phyloP scores from a whole-genome alignment of 2,797 vertebrate genomes.

The Oryzias sinensis region DNA sequence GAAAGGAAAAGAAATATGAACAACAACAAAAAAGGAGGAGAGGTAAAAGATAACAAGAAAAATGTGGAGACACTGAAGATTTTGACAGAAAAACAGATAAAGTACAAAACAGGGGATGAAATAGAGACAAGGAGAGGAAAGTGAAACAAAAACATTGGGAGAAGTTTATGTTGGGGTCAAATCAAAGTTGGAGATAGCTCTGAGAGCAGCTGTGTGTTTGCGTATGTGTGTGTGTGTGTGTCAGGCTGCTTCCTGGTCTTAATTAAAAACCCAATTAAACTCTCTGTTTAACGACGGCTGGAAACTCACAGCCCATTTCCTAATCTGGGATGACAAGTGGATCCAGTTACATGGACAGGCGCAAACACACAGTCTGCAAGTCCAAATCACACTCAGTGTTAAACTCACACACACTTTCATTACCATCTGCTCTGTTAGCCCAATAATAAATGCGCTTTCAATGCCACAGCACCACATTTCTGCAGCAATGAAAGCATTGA shows the following conservation, averaged over 20 bases:
- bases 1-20: neutral
- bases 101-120: neutral
- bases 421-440: conserved; percentile 22
- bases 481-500: conserved; percentile 27
- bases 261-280: conserved; percentile 66
- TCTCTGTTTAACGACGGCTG: conserved; percentile 41
- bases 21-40: neutral
- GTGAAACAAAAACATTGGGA: conserved; percentile 22
- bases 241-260: conserved; percentile 52
- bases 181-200: conserved; percentile 5
- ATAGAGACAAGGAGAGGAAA: neutral
- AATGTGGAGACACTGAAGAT: neutral
- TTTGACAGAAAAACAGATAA: neutral
- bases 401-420: conserved; percentile 17
- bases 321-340: conserved; percentile 27
- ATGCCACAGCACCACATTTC: conserved; percentile 31
- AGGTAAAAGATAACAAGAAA: neutral
- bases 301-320: conserved; percentile 62
- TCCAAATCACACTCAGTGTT: conserved; percentile 17
- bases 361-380: conserved; percentile 14
- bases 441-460: conserved; percentile 31
- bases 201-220: conserved; percentile 2
- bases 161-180: conserved; percentile 48
- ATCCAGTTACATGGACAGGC: conserved; percentile 29
- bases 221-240: conserved; percentile 18